phyloP scores from a whole-genome alignment of 2,113 vertebrate genomes.

The Galeopterus variegatus region DNA sequence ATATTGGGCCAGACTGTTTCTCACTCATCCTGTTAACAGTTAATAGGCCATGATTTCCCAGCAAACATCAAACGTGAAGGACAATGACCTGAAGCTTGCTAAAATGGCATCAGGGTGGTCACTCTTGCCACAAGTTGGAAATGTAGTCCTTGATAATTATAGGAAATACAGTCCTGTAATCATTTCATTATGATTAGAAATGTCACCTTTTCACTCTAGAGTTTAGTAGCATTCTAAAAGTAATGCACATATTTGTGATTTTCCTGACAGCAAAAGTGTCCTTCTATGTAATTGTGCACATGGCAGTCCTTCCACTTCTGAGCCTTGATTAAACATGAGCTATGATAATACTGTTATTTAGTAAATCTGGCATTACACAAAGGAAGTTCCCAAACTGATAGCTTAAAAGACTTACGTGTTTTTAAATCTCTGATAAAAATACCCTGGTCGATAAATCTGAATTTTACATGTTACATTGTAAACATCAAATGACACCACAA shows the following conservation, averaged over 20 bases:
- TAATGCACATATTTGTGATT: neutral
- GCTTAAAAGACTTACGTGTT: neutral
- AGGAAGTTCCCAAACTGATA: neutral
- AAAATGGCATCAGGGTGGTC: neutral
- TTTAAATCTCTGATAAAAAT: neutral
- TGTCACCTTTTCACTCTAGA: neutral
- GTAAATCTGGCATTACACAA: neutral
- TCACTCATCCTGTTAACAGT: neutral
- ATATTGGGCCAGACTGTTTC: neutral
- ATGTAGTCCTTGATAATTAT: neutral
- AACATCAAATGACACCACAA: constrained; percentile 84
- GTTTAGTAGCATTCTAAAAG: neutral
- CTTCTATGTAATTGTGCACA: neutral
- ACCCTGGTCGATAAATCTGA: neutral
- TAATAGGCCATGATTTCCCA: neutral
- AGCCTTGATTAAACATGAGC: neutral
- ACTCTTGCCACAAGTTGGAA: neutral
- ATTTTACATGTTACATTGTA: neutral
- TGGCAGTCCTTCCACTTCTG: neutral
- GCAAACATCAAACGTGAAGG: neutral
- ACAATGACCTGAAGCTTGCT: neutral
- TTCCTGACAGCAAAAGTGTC: neutral
- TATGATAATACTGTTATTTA: neutral
- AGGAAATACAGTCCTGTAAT: no score
- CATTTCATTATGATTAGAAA: neutral